phyloP scores from a whole-genome alignment of 1,140 invertebrate genomes.

The Drosophila leontia region DNA sequence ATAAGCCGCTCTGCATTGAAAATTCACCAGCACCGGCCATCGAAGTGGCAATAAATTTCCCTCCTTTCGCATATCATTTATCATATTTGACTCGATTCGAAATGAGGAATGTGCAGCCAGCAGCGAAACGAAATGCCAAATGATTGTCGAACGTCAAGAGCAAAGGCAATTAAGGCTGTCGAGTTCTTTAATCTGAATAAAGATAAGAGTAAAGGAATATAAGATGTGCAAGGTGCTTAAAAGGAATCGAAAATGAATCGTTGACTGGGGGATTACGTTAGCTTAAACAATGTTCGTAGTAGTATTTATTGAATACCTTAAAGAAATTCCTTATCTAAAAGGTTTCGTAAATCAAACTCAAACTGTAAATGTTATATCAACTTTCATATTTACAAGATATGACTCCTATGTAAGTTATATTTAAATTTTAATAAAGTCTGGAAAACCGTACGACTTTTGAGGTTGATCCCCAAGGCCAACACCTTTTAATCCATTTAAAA shows the following conservation, averaged over 20 bases:
- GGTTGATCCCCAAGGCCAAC: background rate
- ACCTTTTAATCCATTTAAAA: constrained; percentile 39
- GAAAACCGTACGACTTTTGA: background rate
- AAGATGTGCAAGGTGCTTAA: background rate
- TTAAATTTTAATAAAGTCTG: background rate
- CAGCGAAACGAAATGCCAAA: constrained; percentile 39
- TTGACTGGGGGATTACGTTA: background rate
- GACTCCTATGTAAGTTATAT: background rate
- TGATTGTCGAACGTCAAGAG: constrained; percentile 39
- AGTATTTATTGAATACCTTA: too few species aligned
- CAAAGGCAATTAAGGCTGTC: constrained; percentile 36
- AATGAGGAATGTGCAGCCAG: constrained; percentile 36
- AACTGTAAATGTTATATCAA: background rate
- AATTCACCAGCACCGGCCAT: constrained; percentile 21
- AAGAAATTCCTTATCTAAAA: too few species aligned
- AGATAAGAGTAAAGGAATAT: background rate
- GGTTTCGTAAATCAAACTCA: background rate
- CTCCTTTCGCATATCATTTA: constrained; percentile 52
- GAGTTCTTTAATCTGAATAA: background rate
- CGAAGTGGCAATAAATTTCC: constrained; percentile 41
- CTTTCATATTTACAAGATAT: background rate
- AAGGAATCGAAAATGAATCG: background rate
- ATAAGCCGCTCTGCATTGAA: constrained; percentile 34
- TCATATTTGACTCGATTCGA: constrained; percentile 40
- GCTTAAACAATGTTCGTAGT: background rate